These are phyloP conservation scores for Oenanthe melanoleuca DNA, from an alignment of 2,113 vertebrate genomes.

Conservation along the genomic window DNA sequence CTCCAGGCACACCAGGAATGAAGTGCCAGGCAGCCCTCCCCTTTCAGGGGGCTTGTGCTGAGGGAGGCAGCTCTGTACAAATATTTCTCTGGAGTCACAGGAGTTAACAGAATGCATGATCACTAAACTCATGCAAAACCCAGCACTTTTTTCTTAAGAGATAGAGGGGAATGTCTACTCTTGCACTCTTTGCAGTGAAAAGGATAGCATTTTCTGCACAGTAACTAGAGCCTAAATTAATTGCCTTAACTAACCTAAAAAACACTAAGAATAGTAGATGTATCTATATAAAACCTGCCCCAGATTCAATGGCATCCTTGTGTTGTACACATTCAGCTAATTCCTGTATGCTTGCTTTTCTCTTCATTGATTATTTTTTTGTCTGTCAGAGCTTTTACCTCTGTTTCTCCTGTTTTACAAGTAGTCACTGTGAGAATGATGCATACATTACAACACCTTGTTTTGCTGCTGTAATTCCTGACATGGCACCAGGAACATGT, in stretches of 20 bases:
- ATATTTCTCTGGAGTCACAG: neutral
- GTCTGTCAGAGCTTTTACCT: neutral
- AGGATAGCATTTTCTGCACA: neutral
- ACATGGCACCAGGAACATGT: neutral
- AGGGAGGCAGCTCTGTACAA: neutral
- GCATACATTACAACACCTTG: neutral
- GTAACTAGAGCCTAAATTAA: neutral
- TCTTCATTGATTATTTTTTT: neutral
- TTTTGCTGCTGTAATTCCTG: neutral
- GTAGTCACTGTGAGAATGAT: neutral
- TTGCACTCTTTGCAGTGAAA: neutral
- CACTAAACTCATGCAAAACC: neutral
- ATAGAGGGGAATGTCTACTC: neutral
- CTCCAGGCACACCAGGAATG: fast-evolving
- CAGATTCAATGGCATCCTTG: neutral
- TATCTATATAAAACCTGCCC: neutral
- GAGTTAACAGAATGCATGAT: neutral
- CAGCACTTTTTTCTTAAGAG: neutral
- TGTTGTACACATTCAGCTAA: neutral
- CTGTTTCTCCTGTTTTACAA: neutral
- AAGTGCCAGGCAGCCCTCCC: neutral
- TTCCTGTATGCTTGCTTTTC: neutral
- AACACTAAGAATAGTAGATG: neutral
- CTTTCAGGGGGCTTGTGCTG: neutral
- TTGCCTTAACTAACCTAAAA: neutral